Evolutionary conservation across 2,797 vertebrate genomes (phyloP).

Genomic region (Characodon lateralis): DNA sequence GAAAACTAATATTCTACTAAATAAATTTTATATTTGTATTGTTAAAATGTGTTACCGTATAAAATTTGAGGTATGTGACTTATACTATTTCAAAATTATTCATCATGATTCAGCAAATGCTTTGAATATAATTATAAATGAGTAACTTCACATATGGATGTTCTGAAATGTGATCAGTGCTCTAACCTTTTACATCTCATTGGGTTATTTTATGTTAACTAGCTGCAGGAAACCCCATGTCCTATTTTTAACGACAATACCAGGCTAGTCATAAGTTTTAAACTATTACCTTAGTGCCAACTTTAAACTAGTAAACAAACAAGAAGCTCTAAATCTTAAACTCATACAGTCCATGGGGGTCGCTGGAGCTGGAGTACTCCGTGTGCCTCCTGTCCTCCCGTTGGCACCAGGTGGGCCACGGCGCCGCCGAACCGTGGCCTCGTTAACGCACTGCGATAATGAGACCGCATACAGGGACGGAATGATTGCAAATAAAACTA

Average conservation of each 20-base stretch:
- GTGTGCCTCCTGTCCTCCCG: constrained; percentile 3
- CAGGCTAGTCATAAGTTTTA: background rate
- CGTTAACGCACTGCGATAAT: constrained; percentile 80
- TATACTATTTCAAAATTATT: background rate
- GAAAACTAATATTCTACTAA: background rate
- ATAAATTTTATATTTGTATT: background rate
- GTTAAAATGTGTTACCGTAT: background rate
- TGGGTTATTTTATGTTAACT: background rate
- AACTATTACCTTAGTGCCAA: background rate
- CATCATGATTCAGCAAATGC: background rate
- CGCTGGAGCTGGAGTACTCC: background rate
- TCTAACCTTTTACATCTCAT: background rate
- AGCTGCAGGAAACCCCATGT: too few relatives aligned
- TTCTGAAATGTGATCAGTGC: background rate
- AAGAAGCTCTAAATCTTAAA: background rate
- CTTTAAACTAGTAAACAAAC: background rate
- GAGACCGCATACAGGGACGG: constrained; percentile 82
- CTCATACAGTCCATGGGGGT: background rate
- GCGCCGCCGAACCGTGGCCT: constrained; percentile 79
- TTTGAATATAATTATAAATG: too few relatives aligned
- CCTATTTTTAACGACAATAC: background rate
- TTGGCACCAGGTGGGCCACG: constrained; percentile 82
- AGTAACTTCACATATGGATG: too few relatives aligned
- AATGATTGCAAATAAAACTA: constrained; percentile 94
- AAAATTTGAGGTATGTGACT: background rate